These are phyloP conservation scores for Sclerurus mexicanus DNA, from an alignment of 2,113 vertebrate genomes.

Conservation along the genomic window DNA sequence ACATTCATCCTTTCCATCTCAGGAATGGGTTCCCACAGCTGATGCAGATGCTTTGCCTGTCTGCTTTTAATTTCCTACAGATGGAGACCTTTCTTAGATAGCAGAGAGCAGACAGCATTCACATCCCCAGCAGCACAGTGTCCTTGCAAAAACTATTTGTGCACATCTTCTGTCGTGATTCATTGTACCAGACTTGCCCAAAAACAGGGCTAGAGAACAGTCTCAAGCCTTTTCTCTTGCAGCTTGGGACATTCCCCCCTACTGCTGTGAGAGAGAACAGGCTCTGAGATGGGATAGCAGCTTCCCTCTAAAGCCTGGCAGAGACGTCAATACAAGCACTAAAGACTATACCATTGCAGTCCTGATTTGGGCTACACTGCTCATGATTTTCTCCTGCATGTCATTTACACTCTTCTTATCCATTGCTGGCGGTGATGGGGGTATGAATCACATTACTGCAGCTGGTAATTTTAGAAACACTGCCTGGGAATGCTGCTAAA, in stretches of 20 bases:
- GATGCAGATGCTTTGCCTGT: not conserved
- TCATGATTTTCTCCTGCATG: constrained; percentile 21
- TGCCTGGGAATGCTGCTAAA: constrained; percentile 43
- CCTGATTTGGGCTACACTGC: not conserved
- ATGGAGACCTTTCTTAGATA: not conserved
- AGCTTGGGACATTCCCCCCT: not conserved
- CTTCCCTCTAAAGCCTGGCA: not conserved
- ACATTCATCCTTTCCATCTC: not conserved
- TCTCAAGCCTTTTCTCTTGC: not conserved
- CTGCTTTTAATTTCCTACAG: not conserved
- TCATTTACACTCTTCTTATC: constrained; percentile 31
- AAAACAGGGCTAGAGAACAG: not conserved
- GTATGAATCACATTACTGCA: constrained; percentile 51
- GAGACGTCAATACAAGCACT: not conserved
- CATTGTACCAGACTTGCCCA: not conserved
- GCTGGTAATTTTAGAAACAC: constrained; percentile 58
- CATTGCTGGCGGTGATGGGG: constrained; percentile 13
- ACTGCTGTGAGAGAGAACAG: not conserved
- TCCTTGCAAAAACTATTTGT: not conserved
- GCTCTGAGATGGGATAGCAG: not conserved
- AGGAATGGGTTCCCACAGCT: not conserved
- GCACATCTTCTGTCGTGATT: not conserved
- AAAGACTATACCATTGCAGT: not conserved
- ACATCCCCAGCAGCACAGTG: not conserved
- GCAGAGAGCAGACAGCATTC: not conserved